Evolutionary conservation across 2,113 vertebrate genomes (phyloP).

Genomic region (Numenius arquata): DNA sequence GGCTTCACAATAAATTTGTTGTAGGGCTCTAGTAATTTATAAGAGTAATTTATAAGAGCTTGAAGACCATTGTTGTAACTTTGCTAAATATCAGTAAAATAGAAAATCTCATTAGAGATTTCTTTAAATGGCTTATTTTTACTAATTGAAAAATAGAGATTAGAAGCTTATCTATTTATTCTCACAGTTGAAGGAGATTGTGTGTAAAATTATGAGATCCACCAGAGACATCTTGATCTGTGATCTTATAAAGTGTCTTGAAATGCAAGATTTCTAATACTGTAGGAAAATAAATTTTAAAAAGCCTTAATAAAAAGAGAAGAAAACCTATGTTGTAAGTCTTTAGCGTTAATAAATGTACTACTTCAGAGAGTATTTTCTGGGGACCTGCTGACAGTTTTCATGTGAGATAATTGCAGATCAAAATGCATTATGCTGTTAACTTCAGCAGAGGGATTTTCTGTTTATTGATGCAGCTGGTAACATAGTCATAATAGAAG

Average conservation of each 20-base stretch:
- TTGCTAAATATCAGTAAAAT: constrained; percentile 12
- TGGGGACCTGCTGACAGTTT: background rate
- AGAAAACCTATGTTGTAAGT: background rate
- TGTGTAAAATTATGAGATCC: background rate
- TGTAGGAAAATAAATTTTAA: background rate
- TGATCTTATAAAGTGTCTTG: background rate
- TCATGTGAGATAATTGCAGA: constrained; percentile 16
- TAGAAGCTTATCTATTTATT: background rate
- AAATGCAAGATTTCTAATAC: background rate
- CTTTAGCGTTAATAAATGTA: background rate
- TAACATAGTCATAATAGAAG: background rate
- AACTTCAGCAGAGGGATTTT: constrained; percentile 20
- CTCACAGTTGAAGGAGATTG: background rate
- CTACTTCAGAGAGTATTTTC: background rate
- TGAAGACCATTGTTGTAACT: background rate
- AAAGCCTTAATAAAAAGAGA: background rate
- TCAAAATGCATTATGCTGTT: background rate
- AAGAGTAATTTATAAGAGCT: background rate
- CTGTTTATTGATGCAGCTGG: constrained; percentile 4
- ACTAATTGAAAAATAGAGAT: constrained; percentile 29
- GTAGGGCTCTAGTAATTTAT: background rate
- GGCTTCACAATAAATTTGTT: background rate
- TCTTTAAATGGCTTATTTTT: constrained; percentile 32
- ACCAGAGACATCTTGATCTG: background rate
- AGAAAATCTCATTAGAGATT: background rate